phyloP scores from a whole-genome alignment of 2,888 invertebrate genomes.

The Chydorus sphaericus region DNA sequence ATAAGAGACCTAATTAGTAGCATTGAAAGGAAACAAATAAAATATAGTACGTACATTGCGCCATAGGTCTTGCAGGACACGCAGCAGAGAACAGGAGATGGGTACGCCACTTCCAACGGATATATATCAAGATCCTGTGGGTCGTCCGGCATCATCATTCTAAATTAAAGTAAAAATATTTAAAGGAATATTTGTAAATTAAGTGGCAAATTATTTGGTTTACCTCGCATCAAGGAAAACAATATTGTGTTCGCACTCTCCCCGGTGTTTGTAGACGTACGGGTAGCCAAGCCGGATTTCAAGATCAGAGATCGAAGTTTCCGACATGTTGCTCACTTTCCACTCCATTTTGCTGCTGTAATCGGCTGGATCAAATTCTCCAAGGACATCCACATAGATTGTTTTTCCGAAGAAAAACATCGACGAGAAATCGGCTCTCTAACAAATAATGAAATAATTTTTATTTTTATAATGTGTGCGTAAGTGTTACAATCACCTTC shows the following conservation, averaged over 20 bases:
- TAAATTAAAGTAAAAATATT: not conserved
- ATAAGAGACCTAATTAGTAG: too few relatives aligned
- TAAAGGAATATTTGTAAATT: not conserved
- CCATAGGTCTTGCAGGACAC: too few relatives aligned
- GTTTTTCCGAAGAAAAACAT: slow-evolving; percentile 63
- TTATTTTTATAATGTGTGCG: slow-evolving; percentile 25
- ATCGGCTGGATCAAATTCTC: slow-evolving; percentile 51
- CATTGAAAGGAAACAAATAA: too few relatives aligned
- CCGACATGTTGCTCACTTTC: slow-evolving; percentile 40
- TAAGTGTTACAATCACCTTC: too few relatives aligned
- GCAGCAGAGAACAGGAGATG: too few relatives aligned
- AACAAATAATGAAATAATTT: too few relatives aligned
- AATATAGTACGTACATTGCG: too few relatives aligned
- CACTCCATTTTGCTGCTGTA: slow-evolving; percentile 48
- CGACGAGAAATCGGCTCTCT: too few relatives aligned
- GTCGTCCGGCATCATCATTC: not conserved
- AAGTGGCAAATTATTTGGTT: too few relatives aligned
- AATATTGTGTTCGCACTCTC: slow-evolving; percentile 38
- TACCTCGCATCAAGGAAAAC: slow-evolving; percentile 11
- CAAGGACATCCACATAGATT: too few relatives aligned
- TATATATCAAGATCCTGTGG: not conserved
- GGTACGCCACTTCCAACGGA: not conserved
- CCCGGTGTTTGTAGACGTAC: slow-evolving; percentile 42
- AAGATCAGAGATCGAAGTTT: slow-evolving; percentile 37
- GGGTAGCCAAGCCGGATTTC: slow-evolving; percentile 46